Percentiles rank a stretch among this genome's conserved stretches.
Evolutionary conservation across 2,113 vertebrate genomes (phyloP).

Genomic region (Phocoena sinus): DNA sequence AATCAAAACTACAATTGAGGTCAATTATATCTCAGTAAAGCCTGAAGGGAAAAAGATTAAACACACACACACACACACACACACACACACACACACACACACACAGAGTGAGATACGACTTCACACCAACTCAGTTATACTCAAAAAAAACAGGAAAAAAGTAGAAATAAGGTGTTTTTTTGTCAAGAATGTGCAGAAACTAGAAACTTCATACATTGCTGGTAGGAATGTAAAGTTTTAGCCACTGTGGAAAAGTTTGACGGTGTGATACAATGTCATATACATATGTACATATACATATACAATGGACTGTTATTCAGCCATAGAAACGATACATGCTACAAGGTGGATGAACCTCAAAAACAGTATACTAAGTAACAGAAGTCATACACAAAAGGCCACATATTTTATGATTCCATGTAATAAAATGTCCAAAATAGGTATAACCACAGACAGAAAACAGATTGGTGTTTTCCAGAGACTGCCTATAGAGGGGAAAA

Average conservation of each 20-base stretch:
- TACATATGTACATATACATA: neutral
- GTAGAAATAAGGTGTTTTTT: neutral
- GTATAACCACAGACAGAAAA: neutral
- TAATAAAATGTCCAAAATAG: neutral
- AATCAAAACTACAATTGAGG: neutral
- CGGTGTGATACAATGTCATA: neutral
- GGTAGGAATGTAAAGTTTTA: neutral
- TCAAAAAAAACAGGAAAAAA: neutral
- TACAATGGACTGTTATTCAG: neutral
- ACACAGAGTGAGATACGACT: neutral
- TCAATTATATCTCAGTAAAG: neutral
- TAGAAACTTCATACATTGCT: neutral
- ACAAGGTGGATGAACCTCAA: neutral
- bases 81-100: neutral
- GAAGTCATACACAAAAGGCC: neutral
- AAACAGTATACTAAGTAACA: neutral
- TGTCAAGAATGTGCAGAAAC: neutral
- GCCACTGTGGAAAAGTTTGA: neutral
- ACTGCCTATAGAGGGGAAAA: neutral
- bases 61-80: neutral
- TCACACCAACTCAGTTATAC: neutral
- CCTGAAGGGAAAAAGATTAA: neutral
- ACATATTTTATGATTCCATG: neutral
- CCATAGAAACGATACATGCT: neutral
- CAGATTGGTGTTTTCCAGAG: neutral